Base-by-base conservation (phyloP, 2,797 vertebrate genomes). In the Takifugu rubripes region DNA sequence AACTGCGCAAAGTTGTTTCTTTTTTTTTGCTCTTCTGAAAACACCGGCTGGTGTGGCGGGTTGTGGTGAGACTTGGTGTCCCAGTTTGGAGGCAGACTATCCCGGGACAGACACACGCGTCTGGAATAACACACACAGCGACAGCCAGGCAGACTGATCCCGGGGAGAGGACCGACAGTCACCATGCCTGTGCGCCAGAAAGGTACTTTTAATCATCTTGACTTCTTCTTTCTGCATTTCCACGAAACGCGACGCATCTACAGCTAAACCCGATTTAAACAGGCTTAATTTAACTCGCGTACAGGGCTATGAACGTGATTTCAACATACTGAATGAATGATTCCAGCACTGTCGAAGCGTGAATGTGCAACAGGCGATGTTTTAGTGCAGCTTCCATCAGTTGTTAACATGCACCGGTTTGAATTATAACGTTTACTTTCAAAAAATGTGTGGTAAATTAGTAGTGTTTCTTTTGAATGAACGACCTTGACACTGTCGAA, bases 171-270 rank as follows among this genome's bases (percentile, higher is more conserved):
- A 40, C 11, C 36, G 36, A 40, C 36, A 40, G 36, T 43, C 79
- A 79, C 14, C 74, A 89, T 88, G 87, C 85, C 86, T 8, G 77
- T 88, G 64, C 76, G 79, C 77, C 87, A 89, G 76, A 88, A 84
- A 86, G 87, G 87, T 89, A 60, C 29, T 17, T 49, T n/a, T 24
- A 78, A 53, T 27, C 1, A n/a, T 25, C 3, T 40, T 21, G 26
- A 12, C 7, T 15, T 46, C 6, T 29, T 14, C 10, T 25, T 7
- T 21, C 14, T 5, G 3, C 14, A 6, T 11, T 2, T 10, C 36
- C 36, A 33, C 33, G 33, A 14, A 40, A 40, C 12, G 33, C 10
- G 36, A 14, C 36, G 36, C 36, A 14, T 40, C 36, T 14, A 4
- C 14, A 12, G 36, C 36, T 3, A 14, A 3, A 40, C 11, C 36